Percentiles rank a stretch among this genome's conserved stretches.
Evolutionary conservation across 2,797 vertebrate genomes (phyloP).

Genomic region (Acanthiza pusilla): DNA sequence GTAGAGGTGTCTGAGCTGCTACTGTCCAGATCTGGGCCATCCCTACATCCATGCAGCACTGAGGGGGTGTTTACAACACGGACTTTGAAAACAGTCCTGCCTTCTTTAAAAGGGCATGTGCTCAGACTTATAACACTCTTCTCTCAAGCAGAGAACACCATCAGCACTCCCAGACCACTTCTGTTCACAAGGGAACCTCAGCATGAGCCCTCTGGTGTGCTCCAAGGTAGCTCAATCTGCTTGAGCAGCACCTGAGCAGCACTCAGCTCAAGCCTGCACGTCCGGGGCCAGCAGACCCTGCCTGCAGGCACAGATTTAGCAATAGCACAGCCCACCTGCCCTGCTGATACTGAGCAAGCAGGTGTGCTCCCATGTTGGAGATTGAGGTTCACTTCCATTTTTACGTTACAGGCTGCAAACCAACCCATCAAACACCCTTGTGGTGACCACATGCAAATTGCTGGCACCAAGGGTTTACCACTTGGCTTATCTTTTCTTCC

Average conservation of each 20-base stretch:
- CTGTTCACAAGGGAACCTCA: not conserved
- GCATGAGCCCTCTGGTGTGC: not conserved
- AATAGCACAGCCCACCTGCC: not conserved
- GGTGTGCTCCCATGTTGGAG: not conserved
- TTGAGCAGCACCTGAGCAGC: not conserved
- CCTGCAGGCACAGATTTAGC: not conserved
- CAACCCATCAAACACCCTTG: not conserved
- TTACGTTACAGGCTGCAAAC: not conserved
- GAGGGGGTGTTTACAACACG: not conserved
- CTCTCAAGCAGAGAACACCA: not conserved
- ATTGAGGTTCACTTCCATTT: not conserved
- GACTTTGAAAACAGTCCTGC: not conserved
- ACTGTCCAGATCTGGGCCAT: not conserved
- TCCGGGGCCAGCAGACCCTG: not conserved
- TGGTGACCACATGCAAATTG: accelerated
- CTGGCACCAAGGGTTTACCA: not conserved
- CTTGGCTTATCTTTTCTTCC: not conserved
- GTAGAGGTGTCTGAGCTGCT: not conserved
- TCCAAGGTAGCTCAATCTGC: not conserved
- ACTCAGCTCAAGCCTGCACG: not conserved
- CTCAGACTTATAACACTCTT: not conserved
- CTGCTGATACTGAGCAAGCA: not conserved
- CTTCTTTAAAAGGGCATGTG: not conserved
- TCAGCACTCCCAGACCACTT: not conserved
- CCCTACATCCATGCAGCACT: not conserved